Evolutionary conservation across 2,113 vertebrate genomes (phyloP).

Genomic region (Sialia sialis): DNA sequence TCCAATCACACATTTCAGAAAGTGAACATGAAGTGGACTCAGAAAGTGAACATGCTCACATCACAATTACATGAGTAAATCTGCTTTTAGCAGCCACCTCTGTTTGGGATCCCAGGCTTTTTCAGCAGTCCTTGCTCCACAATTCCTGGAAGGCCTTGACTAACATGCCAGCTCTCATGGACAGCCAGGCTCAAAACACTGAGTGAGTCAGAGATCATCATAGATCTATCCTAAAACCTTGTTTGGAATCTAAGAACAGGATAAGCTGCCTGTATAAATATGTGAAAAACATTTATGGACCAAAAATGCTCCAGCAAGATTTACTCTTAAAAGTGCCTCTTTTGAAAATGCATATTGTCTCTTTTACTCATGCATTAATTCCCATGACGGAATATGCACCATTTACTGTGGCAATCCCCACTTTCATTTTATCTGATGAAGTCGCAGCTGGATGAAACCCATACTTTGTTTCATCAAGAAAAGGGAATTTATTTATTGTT

Average conservation of each 20-base stretch:
- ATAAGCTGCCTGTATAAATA: neutral
- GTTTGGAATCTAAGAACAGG: neutral
- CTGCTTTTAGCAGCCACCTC: neutral
- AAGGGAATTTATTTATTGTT: neutral
- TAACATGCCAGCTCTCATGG: neutral
- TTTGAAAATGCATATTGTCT: neutral
- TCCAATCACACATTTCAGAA: neutral
- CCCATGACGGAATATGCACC: neutral
- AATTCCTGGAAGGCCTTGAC: neutral
- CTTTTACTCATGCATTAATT: neutral
- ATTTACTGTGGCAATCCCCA: neutral
- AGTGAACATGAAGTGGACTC: neutral
- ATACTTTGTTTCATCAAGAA: neutral
- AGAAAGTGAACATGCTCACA: neutral
- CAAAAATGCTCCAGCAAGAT: neutral
- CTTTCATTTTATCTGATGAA: neutral
- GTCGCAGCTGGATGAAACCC: neutral
- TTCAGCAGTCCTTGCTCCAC: neutral
- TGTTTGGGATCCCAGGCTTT: neutral
- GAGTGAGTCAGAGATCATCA: neutral
- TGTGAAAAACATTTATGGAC: neutral
- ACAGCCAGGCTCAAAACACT: neutral
- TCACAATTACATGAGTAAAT: neutral
- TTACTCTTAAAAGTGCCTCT: neutral
- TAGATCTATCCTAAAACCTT: neutral